Percentiles rank a stretch among this genome's conserved stretches.
phyloP scores from a whole-genome alignment of 2,113 vertebrate species.

The Bufo gargarizans region DNA sequence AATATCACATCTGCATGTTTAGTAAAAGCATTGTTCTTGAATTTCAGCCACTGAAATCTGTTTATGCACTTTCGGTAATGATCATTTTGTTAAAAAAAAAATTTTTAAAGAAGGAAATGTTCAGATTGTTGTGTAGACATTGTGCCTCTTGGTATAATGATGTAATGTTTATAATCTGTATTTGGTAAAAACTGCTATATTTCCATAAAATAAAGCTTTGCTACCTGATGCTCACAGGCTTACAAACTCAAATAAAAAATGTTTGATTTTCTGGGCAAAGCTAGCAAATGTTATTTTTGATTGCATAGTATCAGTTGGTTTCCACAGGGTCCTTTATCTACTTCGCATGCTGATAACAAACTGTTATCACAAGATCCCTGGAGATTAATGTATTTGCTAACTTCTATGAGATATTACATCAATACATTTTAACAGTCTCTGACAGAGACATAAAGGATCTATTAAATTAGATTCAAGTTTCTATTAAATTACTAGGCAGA shows the following conservation, averaged over 20 bases:
- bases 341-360: constrained; percentile 57
- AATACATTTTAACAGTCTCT: constrained; percentile 70
- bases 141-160: neutral
- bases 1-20: too few relatives aligned
- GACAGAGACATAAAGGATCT: constrained; percentile 72
- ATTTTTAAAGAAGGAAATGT: neutral
- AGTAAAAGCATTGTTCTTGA: too few relatives aligned
- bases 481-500: constrained; percentile 72
- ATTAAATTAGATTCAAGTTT: constrained; percentile 72
- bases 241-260: neutral
- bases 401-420: constrained; percentile 66
- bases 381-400: constrained; percentile 73
- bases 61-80: too few relatives aligned
- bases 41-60: too few relatives aligned
- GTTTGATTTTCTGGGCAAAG: constrained; percentile 18
- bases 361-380: constrained; percentile 61
- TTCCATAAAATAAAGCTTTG: neutral
- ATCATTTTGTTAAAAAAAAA: too few relatives aligned
- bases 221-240: neutral
- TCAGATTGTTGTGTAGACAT: neutral
- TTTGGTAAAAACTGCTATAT: neutral
- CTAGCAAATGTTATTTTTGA: constrained; percentile 6
- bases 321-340: constrained; percentile 14
- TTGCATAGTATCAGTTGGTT: constrained; percentile 27
- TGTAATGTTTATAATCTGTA: neutral